These are phyloP conservation scores for Balearica regulorum DNA, from an alignment of 2,797 vertebrate species.

Conservation along the genomic window DNA sequence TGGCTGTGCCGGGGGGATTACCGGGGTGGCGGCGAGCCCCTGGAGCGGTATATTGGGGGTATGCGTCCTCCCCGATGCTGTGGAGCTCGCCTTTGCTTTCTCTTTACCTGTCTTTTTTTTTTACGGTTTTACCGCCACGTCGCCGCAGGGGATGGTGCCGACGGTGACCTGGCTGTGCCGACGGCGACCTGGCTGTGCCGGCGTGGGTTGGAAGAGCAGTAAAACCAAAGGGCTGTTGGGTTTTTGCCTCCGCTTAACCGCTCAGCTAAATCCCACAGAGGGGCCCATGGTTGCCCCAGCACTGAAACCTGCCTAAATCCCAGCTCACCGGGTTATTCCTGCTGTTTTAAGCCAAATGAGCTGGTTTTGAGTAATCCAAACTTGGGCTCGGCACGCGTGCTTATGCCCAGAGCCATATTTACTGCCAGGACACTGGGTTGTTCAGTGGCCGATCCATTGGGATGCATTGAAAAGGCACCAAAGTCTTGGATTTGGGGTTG, in stretches of 20 bases:
- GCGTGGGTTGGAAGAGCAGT: not conserved
- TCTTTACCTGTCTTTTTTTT: not conserved
- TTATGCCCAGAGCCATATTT: not conserved
- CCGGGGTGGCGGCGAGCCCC: fast-evolving
- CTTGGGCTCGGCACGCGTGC: not conserved
- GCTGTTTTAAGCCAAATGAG: not conserved
- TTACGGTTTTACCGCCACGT: no score
- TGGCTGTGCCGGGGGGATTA: fast-evolving
- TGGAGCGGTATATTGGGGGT: no score
- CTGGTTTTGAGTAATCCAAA: not conserved
- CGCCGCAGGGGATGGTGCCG: not conserved
- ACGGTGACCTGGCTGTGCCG: fast-evolving
- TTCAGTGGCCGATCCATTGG: fast-evolving
- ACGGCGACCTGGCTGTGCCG: fast-evolving
- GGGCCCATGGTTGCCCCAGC: not conserved
- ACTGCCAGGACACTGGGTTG: not conserved
- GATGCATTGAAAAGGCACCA: not conserved
- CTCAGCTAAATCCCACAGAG: not conserved
- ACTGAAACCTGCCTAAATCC: not conserved
- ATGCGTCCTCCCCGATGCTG: fast-evolving
- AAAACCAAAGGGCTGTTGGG: not conserved
- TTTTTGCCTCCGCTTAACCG: not conserved
- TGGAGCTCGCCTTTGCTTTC: not conserved
- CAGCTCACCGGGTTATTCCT: not conserved
- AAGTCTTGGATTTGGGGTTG: not conserved